Evolutionary conservation across 2,888 invertebrate species (phyloP), one percentile per base, ranked within the genome.

Genomic region (Drosophila acutilabella): DNA sequence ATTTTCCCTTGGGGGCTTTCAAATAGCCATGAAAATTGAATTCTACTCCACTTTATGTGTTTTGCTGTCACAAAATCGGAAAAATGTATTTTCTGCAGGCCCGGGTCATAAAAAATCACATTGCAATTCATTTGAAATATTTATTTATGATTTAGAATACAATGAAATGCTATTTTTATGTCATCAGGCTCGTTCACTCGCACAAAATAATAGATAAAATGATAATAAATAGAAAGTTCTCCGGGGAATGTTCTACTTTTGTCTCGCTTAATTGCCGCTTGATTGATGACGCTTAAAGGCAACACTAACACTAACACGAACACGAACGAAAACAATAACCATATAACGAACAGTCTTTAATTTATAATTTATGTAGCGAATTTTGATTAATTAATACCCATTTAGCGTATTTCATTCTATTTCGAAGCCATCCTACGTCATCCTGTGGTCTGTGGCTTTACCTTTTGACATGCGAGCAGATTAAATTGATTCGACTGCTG

Each of bases 361-460:
- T 84, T 84, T 87, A 87, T 88, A 85, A 85, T 89, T 88, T 81
- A 88, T 85, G 89, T 71, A 78, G 71, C 64, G 75, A 45, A 61
- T 73, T 85, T 79, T 85, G 85, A 85, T 89, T 85, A 89, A 88
- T 89, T 85, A 88, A 80, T 80, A 68, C 82, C 70, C 74, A 89
- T 87, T 84, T 73, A 71, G 61, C 59, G 74, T 68, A 65, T 71
- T 74, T 71, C 42, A 60, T 42, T 56, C 59, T 47, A 20, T 45
- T 18, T 36, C 14, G 10, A 44, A 41, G 26, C 45, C 18, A 40
- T 40, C 18, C 30, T 33, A 20, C 53, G 51, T 23, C 38, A 33
- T 16, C 20, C 50, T 23, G 41, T 42, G 52, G 41, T n/a, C 50
- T 72, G 87, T 50, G 88, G 85, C 45, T 75, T 75, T 66, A 71